phyloP scores from a whole-genome alignment of 2,888 invertebrate genomes.

The Phengaris arion region DNA sequence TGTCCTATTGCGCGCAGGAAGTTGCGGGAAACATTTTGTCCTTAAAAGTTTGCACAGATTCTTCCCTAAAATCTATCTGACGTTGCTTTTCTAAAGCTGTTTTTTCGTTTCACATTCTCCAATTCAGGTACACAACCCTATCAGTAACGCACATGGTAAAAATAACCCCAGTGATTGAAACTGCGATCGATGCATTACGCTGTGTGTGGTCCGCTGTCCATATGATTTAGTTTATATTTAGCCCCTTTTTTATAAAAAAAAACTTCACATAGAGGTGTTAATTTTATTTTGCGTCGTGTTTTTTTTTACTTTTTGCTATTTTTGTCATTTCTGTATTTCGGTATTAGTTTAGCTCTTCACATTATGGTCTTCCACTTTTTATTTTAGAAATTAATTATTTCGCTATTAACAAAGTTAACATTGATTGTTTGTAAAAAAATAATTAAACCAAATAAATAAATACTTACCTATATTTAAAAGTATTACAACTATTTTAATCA shows the following conservation, averaged over 20 bases:
- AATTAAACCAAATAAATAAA: no score
- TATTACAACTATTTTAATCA: no score
- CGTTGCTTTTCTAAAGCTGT: not conserved
- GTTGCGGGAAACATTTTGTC: no score
- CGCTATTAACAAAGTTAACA: not conserved
- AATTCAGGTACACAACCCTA: constrained; percentile 9
- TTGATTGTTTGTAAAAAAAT: not conserved
- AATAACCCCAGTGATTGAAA: constrained; percentile 62
- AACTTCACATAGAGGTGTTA: constrained; percentile 4
- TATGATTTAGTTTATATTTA: constrained; percentile 5
- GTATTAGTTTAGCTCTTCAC: not conserved
- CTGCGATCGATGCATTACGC: constrained; percentile 49
- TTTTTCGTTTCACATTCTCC: not conserved
- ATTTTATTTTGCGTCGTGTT: not conserved
- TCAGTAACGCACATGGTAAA: constrained; percentile 44
- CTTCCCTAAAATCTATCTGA: no score
- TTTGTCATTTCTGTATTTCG: not conserved
- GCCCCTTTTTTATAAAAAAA: not conserved
- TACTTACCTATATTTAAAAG: no score
- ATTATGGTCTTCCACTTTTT: not conserved
- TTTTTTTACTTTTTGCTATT: not conserved
- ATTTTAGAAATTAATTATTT: not conserved
- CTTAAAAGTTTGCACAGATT: no score
- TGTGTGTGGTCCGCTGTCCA: constrained; percentile 20
- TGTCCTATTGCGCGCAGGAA: no score